phyloP scores from a whole-genome alignment of 1,140 invertebrate genomes.

The Meloidogyne floridensis region DNA sequence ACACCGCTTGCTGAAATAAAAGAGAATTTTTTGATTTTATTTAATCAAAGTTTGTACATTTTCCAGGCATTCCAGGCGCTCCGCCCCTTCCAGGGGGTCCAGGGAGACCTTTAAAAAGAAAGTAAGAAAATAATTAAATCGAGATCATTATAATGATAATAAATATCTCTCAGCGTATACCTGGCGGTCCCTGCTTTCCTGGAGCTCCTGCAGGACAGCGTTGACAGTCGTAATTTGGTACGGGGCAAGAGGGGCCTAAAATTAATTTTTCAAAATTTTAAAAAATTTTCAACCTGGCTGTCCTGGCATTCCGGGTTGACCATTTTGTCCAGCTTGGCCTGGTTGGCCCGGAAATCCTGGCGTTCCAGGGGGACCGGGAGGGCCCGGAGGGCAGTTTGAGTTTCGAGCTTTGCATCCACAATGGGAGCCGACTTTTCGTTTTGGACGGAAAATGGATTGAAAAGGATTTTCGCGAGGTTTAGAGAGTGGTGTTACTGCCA shows the following conservation, averaged over 20 bases:
- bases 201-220: conserved; percentile 32
- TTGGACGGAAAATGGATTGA: conserved; percentile 57
- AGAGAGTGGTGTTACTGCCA: conserved; percentile 48
- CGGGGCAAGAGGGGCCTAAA: conserved; percentile 7
- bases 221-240: conserved; percentile 9
- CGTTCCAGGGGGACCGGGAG: conserved; percentile 9
- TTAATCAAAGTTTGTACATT: background rate
- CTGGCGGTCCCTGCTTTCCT: conserved; percentile 18
- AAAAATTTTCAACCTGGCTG: background rate
- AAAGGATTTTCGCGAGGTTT: conserved; percentile 54
- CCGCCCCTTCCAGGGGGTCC: conserved; percentile 28
- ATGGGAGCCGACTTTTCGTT: conserved; percentile 47
- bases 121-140: conserved; percentile 5
- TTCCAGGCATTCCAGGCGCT: conserved; percentile 14
- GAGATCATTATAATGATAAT: conserved; percentile 20
- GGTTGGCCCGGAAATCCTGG: conserved; percentile 15
- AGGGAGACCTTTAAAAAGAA: conserved; percentile 13
- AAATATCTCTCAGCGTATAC: conserved; percentile 12
- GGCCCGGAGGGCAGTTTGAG: conserved; percentile 41
- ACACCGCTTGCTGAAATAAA: too few species aligned
- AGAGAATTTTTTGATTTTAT: too few species aligned
- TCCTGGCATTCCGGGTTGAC: conserved; percentile 24
- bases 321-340: conserved; percentile 14
- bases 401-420: conserved; percentile 41
- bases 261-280: background rate